Evolutionary conservation across 1,140 invertebrate genomes (phyloP).

Genomic region (Drosophila triauraria): DNA sequence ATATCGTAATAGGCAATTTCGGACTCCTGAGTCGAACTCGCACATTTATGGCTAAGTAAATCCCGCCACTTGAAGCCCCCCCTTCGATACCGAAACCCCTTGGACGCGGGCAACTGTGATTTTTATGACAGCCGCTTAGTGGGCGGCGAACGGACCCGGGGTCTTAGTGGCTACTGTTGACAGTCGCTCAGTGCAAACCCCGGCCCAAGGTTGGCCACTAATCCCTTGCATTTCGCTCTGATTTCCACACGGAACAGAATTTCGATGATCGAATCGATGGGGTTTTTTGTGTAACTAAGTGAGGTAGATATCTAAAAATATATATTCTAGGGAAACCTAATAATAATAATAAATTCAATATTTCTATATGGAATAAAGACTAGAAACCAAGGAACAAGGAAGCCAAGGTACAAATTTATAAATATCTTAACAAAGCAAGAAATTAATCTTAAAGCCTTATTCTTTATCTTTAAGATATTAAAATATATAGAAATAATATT

Average conservation of each 20-base stretch:
- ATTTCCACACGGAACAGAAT: conserved; percentile 32
- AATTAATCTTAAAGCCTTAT: too few species aligned
- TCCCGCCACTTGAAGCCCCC: conserved; percentile 73
- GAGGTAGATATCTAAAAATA: too few species aligned
- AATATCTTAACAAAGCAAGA: too few species aligned
- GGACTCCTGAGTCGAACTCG: conserved; percentile 25
- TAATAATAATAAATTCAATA: too few species aligned
- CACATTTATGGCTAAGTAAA: conserved; percentile 83
- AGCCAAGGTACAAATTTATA: too few species aligned
- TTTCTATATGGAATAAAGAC: too few species aligned
- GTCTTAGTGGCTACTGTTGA: conserved; percentile 34
- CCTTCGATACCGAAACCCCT: neutral
- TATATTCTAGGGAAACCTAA: too few species aligned
- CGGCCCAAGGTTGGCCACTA: conserved; percentile 27
- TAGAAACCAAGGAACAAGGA: too few species aligned
- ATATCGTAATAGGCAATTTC: conserved; percentile 69
- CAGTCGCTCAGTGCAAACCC: conserved; percentile 39
- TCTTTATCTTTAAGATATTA: too few species aligned
- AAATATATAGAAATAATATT: too few species aligned
- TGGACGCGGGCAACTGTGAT: conserved; percentile 53
- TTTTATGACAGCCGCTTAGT: conserved; percentile 78
- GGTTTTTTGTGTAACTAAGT: conserved; percentile 1
- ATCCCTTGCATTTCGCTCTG: conserved; percentile 24
- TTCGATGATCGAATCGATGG: conserved; percentile 26
- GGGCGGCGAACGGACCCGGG: conserved; percentile 29